Percentiles rank a stretch among this genome's conserved stretches.
phyloP scores from a whole-genome alignment of 2,888 invertebrate species.

The Cheilosia pagana region DNA sequence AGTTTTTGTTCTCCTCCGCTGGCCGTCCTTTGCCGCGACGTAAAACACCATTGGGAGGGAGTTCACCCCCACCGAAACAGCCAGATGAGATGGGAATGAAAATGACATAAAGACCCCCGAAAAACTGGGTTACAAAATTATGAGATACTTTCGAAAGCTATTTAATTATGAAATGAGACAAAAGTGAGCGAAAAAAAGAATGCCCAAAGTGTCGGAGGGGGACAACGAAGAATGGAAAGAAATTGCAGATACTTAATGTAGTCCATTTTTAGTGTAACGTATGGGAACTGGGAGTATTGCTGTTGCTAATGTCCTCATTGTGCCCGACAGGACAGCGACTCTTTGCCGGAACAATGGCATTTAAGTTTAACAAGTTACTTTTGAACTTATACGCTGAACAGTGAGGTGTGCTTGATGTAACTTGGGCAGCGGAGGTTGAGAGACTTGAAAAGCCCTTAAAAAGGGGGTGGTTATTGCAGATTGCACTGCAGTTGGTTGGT shows the following conservation, averaged over 20 bases:
- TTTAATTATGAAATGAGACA: conserved; percentile 68
- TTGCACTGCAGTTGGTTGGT: conserved; percentile 23
- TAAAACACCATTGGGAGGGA: conserved; percentile 41
- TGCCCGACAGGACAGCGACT: conserved; percentile 42
- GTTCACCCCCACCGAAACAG: conserved; percentile 38
- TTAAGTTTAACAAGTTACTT: conserved; percentile 41
- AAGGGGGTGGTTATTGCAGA: not conserved
- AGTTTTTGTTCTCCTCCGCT: conserved; percentile 6
- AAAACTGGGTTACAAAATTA: conserved; percentile 74
- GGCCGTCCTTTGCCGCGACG: conserved; percentile 55
- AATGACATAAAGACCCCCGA: conserved; percentile 67
- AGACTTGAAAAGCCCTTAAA: conserved; percentile 6
- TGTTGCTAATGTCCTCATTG: conserved; percentile 63
- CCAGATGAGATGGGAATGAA: conserved; percentile 10
- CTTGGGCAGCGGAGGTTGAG: not conserved
- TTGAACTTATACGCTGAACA: conserved; percentile 13
- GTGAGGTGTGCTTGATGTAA: conserved; percentile 31
- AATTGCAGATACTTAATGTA: conserved; percentile 72
- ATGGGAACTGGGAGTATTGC: conserved; percentile 63
- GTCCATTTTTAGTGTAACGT: conserved; percentile 63
- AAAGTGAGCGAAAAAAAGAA: conserved; percentile 21
- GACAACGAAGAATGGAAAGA: conserved; percentile 37
- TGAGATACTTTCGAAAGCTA: conserved; percentile 73
- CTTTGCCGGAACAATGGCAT: conserved; percentile 50
- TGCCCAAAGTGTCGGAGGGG: not conserved